Conservation (phyloP, 2,797 vertebrate species). For the Rousettus madagascariensis region DNA sequence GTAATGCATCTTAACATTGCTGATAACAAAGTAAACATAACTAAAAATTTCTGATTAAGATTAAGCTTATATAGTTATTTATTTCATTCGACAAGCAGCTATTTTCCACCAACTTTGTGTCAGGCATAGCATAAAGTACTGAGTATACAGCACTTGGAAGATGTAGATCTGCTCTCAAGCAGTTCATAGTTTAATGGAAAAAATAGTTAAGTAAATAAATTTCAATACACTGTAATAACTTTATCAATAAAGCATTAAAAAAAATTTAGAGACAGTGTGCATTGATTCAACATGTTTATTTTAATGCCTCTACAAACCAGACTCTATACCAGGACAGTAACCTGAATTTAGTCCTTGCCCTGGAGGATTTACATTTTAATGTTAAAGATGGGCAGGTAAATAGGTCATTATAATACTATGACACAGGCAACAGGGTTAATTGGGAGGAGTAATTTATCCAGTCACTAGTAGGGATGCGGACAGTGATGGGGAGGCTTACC, state of each 20-base stretch:
- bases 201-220: not conserved
- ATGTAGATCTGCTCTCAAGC: not conserved
- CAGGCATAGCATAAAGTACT: not conserved
- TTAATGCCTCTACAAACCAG: not conserved
- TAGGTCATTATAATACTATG: not conserved
- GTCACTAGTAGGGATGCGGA: too few relatives aligned
- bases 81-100: not conserved
- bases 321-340: not conserved
- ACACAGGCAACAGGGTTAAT: not conserved
- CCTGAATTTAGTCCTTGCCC: slow-evolving; percentile 14
- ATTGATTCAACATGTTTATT: not conserved
- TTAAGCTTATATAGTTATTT: not conserved
- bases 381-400: not conserved
- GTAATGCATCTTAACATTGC: not conserved
- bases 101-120: not conserved
- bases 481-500: not conserved
- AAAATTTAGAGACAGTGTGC: not conserved
- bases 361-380: slow-evolving; percentile 19
- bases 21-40: not conserved
- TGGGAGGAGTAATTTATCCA: not conserved
- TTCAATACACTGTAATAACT: not conserved
- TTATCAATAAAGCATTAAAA: not conserved
- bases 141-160: not conserved
- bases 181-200: not conserved
- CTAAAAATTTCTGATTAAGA: not conserved